These are phyloP conservation scores for Accipiter cooperii DNA, from an alignment of 2,113 vertebrate genomes.

Conservation along the genomic window DNA sequence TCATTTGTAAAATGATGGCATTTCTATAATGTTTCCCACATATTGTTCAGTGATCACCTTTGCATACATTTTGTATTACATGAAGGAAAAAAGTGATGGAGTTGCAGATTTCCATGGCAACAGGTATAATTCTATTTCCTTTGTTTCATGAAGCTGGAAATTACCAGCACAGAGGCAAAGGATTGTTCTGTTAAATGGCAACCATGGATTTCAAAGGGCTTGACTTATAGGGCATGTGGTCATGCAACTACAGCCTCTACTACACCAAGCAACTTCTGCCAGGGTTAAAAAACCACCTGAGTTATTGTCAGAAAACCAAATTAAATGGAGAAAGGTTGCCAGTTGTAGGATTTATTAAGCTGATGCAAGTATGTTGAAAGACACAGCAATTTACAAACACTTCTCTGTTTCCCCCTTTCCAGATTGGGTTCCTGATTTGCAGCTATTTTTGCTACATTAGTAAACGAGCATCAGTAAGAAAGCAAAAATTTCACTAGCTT, in stretches of 20 bases:
- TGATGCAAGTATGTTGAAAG: not conserved
- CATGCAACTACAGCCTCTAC: not conserved
- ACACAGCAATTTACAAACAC: not conserved
- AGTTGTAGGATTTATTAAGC: not conserved
- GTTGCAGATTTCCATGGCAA: constrained; percentile 23
- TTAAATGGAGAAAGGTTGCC: not conserved
- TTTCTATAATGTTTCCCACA: not conserved
- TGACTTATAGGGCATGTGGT: not conserved
- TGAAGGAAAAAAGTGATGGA: not conserved
- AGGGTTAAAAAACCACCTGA: rapidly evolving
- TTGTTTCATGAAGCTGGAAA: not conserved
- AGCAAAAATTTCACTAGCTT: not conserved
- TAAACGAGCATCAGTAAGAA: not conserved
- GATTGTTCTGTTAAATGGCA: not conserved
- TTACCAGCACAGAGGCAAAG: not conserved
- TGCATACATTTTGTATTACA: not conserved
- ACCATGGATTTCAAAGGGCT: not conserved
- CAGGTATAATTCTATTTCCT: not conserved
- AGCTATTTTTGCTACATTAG: not conserved
- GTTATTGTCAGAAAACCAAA: not conserved
- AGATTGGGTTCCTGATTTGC: not conserved
- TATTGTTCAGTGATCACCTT: not conserved
- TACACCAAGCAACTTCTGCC: not conserved
- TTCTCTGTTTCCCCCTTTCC: not conserved
- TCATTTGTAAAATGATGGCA: not conserved